Base-by-base conservation (phyloP, 2,888 invertebrate species). In the Sinotaia quadrata region DNA sequence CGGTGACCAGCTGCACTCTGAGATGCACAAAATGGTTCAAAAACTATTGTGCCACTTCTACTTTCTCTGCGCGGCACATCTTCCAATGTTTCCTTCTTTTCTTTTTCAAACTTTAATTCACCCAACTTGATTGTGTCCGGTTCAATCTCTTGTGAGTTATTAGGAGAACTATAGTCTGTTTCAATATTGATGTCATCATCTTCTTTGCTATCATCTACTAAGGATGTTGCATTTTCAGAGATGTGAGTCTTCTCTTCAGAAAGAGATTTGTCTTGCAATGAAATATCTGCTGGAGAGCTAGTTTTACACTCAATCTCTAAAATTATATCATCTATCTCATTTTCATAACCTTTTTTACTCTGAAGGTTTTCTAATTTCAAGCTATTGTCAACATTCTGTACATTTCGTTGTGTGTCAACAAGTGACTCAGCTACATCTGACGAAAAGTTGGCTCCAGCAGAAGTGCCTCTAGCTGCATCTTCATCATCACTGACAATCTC, bases 401-500 rank as follows among this genome's bases (percentile, higher is more conserved):
- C 18, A 18, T 18, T 18, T 8, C 7, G 8, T 47, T 47, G 21
- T 47, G 47, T 47, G 47, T 24, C 24, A 7, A 47, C 47, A 47
- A 47, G 21, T 21, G 24, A 3, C 24, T 47, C 47, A 1, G 27
- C 31, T 41, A 15, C 10, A 41, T 18, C 41, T 41, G 41, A 41
- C 41, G 41, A 15, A 41, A 41, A 10, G 41, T 41, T 18, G 29
- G 27, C 27, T 1, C 18, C 54, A 24, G 24, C 27, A 15, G 24
- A 31, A 18, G 24, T 18, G 21, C 21, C 18, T 24, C n/a, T 36
- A 33, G 18, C 37, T 58, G 12, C 18, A 21, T 5, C 7, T 10
- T 67, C 52, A 5, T 67, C 67, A 21, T 51, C 59, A 36, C 52
- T 52, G 27, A 27, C 51, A 21, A 61, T 21, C 4, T 49, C 49